A percentile compares a stretch with the other conserved stretches of the same genome.
phyloP scores from a whole-genome alignment of 2,888 invertebrate species.

The Cheilosia vernalis region DNA sequence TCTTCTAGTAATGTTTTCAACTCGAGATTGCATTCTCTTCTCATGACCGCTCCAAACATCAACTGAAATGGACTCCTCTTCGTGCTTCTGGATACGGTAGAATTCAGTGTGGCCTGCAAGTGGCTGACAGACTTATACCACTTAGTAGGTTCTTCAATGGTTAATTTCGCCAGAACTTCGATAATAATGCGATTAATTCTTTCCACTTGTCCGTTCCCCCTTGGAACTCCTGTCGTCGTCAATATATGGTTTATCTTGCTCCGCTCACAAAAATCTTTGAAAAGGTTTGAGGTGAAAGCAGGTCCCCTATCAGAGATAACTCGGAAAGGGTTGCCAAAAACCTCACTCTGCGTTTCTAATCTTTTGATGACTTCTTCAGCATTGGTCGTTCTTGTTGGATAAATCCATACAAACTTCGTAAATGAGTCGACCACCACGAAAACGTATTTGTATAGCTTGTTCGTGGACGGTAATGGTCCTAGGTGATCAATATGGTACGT shows the following conservation, averaged over 20 bases:
- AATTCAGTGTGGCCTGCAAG: constrained; percentile 2
- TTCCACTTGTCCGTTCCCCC: no score
- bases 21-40: not conserved
- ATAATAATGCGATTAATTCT: constrained; percentile 77
- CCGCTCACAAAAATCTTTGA: constrained; percentile 20
- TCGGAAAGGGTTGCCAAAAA: constrained; percentile 78
- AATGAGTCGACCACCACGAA: no score
- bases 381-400: no score
- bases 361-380: not conserved
- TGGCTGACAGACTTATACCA: not conserved
- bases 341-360: not conserved
- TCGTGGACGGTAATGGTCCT: no score
- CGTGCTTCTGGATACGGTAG: not conserved
- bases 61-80: not conserved
- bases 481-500: no score
- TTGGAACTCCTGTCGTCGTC: constrained; percentile 13
- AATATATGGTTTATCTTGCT: constrained; percentile 9
- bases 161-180: constrained; percentile 13
- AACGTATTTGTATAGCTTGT: no score
- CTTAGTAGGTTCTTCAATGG: constrained; percentile 11
- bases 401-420: no score
- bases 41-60: not conserved
- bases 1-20: not conserved
- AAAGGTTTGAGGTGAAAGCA: constrained; percentile 77
- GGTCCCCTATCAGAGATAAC: constrained; percentile 78